phyloP scores from a whole-genome alignment of 2,888 invertebrate species.

The Drosophila mercatorum region DNA sequence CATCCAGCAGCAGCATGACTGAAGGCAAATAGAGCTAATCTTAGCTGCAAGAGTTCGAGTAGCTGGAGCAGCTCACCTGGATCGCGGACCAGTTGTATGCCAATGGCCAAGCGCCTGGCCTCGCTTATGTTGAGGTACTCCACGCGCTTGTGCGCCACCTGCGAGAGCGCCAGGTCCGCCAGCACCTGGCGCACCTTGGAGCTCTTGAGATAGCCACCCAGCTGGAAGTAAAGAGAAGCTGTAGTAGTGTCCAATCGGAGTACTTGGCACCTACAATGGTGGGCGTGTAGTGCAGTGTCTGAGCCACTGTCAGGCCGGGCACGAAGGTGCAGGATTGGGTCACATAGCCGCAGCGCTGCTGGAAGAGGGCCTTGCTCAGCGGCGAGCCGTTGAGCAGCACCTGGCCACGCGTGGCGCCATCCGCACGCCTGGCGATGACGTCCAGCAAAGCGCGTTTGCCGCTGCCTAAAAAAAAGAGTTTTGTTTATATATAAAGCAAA shows the following conservation, averaged over 20 bases:
- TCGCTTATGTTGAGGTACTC: constrained; percentile 95
- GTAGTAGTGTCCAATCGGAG: rapidly evolving
- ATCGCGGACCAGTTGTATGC: constrained; percentile 96
- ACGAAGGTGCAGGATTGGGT: constrained; percentile 93
- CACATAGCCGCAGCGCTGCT: constrained; percentile 94
- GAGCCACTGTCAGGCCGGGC: constrained; percentile 94
- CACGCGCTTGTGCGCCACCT: constrained; percentile 93
- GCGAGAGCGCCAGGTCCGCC: constrained; percentile 96
- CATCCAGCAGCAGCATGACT: constrained; percentile 95
- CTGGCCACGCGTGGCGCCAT: constrained; percentile 93
- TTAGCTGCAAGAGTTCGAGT: no score
- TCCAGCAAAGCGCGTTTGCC: constrained; percentile 97
- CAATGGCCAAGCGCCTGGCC: constrained; percentile 94
- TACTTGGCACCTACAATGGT: constrained; percentile 87
- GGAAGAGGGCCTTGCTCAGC: constrained; percentile 92
- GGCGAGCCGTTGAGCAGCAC: constrained; percentile 95
- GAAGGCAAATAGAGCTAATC: constrained; percentile 17
- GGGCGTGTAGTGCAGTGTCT: constrained; percentile 92
- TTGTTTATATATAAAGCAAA: no score
- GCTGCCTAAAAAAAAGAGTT: constrained; percentile 93
- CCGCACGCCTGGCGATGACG: constrained; percentile 93
- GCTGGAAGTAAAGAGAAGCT: constrained; percentile 84
- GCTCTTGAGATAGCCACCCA: constrained; percentile 90
- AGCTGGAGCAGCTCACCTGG: constrained; percentile 87
- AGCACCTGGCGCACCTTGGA: constrained; percentile 96